Evolutionary conservation across 2,113 vertebrate species (phyloP).

Genomic region (Tachuris rubrigastra): DNA sequence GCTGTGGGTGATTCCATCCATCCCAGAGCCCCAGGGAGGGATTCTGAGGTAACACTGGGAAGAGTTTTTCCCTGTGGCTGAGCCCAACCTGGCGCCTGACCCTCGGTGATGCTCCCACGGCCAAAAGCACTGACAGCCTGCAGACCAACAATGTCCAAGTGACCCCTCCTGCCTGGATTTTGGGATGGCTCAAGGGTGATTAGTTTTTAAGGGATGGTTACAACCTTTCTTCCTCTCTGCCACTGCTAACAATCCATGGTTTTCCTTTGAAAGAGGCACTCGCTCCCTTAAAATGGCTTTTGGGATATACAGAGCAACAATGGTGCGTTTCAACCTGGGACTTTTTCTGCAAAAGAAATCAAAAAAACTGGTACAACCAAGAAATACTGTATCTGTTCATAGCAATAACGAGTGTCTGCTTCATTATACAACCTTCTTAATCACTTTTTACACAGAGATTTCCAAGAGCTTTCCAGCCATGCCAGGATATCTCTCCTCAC

Average conservation of each 20-base stretch:
- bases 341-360: not conserved
- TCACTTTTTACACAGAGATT: not conserved
- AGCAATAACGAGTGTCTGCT: not conserved
- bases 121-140: not conserved
- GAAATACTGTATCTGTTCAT: not conserved
- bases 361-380: not conserved
- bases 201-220: not conserved
- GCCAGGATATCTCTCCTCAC: not conserved
- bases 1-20: not conserved
- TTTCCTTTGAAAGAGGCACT: not conserved
- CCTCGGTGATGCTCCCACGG: rapidly evolving
- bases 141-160: not conserved
- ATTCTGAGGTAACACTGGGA: not conserved
- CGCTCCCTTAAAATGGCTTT: not conserved
- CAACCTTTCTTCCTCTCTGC: not conserved
- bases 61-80: not conserved
- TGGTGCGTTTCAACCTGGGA: not conserved
- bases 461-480: not conserved
- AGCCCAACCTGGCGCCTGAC: not conserved
- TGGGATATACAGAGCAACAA: not conserved
- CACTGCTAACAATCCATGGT: not conserved
- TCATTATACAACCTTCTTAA: not conserved
- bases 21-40: not conserved
- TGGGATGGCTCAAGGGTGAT: not conserved
- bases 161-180: not conserved